A percentile compares a stretch with the other conserved stretches of the same genome.
Evolutionary conservation across 2,797 vertebrate species (phyloP).

Genomic region (Enteromius radiatus): DNA sequence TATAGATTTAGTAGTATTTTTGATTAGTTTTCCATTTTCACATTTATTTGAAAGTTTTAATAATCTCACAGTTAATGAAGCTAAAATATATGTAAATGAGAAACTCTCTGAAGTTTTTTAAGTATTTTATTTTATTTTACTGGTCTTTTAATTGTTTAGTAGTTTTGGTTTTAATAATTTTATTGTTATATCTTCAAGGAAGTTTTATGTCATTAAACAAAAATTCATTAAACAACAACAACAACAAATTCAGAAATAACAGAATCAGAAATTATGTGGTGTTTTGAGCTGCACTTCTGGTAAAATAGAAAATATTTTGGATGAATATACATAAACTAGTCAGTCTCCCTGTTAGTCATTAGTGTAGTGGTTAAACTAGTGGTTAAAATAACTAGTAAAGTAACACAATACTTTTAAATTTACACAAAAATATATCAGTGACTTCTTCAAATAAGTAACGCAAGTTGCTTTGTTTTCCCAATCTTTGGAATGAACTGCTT

Average conservation of each 20-base stretch:
- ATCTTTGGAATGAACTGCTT: background rate
- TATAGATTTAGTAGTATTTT: background rate
- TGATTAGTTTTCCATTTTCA: background rate
- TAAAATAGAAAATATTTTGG: background rate
- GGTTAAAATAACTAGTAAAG: too few species aligned
- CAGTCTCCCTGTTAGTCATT: background rate
- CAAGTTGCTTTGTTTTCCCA: too few species aligned
- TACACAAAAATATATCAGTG: too few species aligned
- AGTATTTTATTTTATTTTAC: too few species aligned
- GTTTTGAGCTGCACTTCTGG: background rate
- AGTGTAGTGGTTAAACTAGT: too few species aligned
- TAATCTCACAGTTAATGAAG: background rate
- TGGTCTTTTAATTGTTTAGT: too few species aligned
- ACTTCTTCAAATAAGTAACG: too few species aligned
- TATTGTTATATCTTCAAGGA: background rate
- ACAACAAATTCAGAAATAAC: background rate
- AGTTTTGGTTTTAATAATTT: background rate
- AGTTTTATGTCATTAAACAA: background rate
- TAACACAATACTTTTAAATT: too few species aligned
- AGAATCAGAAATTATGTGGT: background rate
- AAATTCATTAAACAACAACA: background rate
- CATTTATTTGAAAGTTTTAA: background rate
- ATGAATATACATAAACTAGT: background rate
- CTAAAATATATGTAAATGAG: background rate
- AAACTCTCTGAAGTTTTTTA: background rate